Evolutionary conservation across 2,797 vertebrate species (phyloP).

Genomic region (Podarcis lilfordi): DNA sequence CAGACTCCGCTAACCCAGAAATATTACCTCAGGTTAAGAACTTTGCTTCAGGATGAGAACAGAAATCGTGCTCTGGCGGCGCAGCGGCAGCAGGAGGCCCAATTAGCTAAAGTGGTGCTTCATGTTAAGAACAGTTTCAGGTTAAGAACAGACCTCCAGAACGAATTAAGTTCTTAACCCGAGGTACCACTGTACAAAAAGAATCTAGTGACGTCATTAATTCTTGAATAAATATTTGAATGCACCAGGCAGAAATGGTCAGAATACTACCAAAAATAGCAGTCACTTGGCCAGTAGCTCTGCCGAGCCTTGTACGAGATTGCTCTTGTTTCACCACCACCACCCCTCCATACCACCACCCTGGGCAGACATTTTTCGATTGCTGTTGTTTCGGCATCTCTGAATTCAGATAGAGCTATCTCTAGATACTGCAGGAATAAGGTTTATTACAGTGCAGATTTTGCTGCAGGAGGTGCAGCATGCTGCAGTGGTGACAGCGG

Average conservation of each 20-base stretch:
- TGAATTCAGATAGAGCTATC: conserved; percentile 7
- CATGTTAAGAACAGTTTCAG: no score
- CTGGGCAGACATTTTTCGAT: conserved; percentile 44
- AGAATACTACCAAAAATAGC: conserved; percentile 50
- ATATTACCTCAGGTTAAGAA: no score
- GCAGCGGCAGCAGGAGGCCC: no score
- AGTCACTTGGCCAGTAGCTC: conserved; percentile 36
- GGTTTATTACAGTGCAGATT: conserved; percentile 60
- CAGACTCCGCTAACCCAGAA: no score
- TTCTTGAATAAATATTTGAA: conserved; percentile 27
- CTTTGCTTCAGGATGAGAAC: no score
- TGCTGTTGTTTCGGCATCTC: conserved; percentile 42
- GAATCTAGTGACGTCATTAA: neutral
- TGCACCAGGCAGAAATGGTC: neutral
- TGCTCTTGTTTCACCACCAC: no score
- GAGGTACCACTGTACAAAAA: neutral
- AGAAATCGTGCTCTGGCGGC: no score
- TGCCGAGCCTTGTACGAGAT: conserved; percentile 30
- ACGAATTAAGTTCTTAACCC: no score
- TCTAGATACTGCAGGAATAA: conserved; percentile 57
- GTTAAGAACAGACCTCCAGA: no score
- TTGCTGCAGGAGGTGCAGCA: conserved; percentile 63
- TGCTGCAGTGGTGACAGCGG: conserved; percentile 57
- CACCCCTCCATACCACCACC: neutral
- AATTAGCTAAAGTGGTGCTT: no score